Percentiles rank a stretch among this genome's conserved stretches.
Conservation (phyloP, 2,888 invertebrate genomes). For the Ophonus ardosiacus region DNA sequence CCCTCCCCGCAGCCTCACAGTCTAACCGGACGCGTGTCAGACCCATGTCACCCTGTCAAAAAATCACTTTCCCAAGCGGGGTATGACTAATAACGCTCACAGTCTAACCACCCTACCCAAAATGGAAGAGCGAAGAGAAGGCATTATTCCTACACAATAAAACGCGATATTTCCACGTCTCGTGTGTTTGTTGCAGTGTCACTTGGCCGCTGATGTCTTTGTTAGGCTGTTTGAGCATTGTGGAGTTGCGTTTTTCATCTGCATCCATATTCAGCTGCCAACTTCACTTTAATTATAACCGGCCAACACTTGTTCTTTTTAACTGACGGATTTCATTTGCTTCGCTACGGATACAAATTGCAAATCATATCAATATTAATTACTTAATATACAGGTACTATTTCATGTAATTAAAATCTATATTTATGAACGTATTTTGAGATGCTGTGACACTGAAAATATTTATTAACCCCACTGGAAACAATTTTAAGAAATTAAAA, state of each 20-base stretch:
- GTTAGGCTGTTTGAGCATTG: conserved; percentile 40
- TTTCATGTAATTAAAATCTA: conserved; percentile 27
- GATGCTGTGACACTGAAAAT: not conserved
- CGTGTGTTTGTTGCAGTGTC: conserved; percentile 59
- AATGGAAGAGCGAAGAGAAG: conserved; percentile 72
- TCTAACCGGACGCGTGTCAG: conserved; percentile 70
- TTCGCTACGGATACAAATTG: conserved; percentile 30
- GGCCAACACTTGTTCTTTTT: conserved; percentile 8
- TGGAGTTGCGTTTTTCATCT: conserved; percentile 42
- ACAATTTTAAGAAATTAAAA: too few species aligned
- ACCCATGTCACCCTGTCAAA: conserved; percentile 75
- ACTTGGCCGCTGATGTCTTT: conserved; percentile 60
- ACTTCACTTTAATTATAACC: conserved; percentile 45
- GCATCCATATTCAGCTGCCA: conserved; percentile 1
- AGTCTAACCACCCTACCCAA: conserved; percentile 70
- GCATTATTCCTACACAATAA: conserved; percentile 74
- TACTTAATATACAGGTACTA: conserved; percentile 40
- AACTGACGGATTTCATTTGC: conserved; percentile 39
- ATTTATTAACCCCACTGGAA: not conserved
- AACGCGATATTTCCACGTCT: conserved; percentile 74
- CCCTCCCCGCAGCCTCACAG: conserved; percentile 67
- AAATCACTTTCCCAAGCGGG: conserved; percentile 70
- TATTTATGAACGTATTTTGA: conserved; percentile 4
- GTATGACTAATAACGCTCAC: conserved; percentile 66
- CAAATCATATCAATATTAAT: conserved; percentile 47